Conservation (phyloP, 2,888 invertebrate genomes). For the Spodoptera exigua region DNA sequence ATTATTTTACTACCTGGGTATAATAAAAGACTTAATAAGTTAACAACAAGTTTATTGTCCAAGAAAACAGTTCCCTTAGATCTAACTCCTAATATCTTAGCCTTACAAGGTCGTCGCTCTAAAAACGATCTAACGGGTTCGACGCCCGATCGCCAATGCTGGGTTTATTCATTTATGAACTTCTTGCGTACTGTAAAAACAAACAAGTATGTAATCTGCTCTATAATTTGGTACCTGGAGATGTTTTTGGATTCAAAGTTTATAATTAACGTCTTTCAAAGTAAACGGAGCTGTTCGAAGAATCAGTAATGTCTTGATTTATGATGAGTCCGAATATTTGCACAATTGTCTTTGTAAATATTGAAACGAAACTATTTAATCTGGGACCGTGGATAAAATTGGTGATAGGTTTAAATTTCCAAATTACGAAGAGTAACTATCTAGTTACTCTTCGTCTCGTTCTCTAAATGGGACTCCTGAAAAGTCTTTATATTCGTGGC, state of each 20-base stretch:
- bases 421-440: too few species aligned
- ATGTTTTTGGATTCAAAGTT: constrained; percentile 16
- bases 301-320: constrained; percentile 1
- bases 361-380: too few species aligned
- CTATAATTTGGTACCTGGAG: constrained; percentile 32
- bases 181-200: constrained; percentile 53
- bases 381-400: too few species aligned
- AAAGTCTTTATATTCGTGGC: constrained; percentile 17
- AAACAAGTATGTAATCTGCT: constrained; percentile 38
- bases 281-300: constrained; percentile 4
- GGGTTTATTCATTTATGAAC: constrained; percentile 58
- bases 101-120: constrained; percentile 83
- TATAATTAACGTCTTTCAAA: constrained; percentile 19
- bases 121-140: constrained; percentile 85
- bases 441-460: too few species aligned
- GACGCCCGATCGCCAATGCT: constrained; percentile 75
- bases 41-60: constrained; percentile 4
- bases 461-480: neutral
- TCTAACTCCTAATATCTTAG: constrained; percentile 52
- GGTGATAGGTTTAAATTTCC: too few species aligned
- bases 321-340: too few species aligned
- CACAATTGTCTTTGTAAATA: too few species aligned
- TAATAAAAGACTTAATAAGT: neutral
- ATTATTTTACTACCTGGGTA: too few species aligned
- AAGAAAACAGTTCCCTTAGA: constrained; percentile 25